These are phyloP conservation scores for Incurvaria masculella DNA, from an alignment of 2,888 invertebrate species.

Conservation along the genomic window DNA sequence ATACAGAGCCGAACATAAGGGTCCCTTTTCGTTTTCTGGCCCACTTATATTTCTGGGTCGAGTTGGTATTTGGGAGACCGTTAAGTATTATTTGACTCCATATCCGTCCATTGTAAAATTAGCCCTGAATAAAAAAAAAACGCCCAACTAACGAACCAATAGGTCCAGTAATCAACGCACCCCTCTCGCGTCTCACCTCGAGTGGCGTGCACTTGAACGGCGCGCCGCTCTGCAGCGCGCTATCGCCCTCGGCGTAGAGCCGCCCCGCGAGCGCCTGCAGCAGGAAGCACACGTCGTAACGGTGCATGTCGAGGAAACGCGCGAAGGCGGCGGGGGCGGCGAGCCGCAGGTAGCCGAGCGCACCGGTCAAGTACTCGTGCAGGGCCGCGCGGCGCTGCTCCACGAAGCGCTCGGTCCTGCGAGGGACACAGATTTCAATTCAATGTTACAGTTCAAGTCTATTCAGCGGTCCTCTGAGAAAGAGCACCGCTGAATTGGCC, in stretches of 20 bases:
- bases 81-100: no score
- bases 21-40: no score
- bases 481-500: no score
- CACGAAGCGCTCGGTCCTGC: conserved; percentile 77
- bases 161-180: no score
- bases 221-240: conserved; percentile 58
- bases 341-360: conserved; percentile 71
- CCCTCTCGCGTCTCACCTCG: conserved; percentile 61
- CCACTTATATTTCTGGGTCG: no score
- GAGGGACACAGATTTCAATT: no score
- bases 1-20: no score
- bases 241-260: conserved; percentile 74
- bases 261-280: conserved; percentile 78
- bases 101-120: neutral
- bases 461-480: no score
- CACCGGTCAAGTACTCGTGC: conserved; percentile 75
- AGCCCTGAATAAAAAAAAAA: no score
- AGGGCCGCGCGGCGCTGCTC: conserved; percentile 78
- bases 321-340: conserved; percentile 80
- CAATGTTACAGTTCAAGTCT: no score
- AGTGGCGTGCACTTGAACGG: conserved; percentile 72
- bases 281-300: conserved; percentile 87
- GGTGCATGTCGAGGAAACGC: conserved; percentile 82
- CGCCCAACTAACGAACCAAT: no score
- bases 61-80: no score